Conservation (phyloP, 2,888 invertebrate species). For the Cephus runcator region DNA sequence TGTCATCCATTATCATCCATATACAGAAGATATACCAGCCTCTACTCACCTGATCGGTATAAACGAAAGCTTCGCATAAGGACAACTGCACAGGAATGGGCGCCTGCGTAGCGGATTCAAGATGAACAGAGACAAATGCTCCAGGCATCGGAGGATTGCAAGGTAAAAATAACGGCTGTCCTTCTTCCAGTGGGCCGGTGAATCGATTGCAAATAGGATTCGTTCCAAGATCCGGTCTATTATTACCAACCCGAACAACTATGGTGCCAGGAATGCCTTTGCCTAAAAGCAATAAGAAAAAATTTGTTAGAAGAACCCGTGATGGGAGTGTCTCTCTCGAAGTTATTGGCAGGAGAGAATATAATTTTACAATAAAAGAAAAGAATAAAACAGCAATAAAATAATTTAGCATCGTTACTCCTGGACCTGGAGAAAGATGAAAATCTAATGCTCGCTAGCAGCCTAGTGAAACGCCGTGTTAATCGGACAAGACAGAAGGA, state of each 20-base stretch:
- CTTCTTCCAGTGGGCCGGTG: constrained; percentile 87
- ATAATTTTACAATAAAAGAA: neutral
- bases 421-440: neutral
- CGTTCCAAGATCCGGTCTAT: constrained; percentile 89
- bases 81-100: constrained; percentile 78
- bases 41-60: constrained; percentile 79
- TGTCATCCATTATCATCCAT: neutral
- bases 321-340: neutral
- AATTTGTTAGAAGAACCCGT: neutral
- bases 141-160: constrained; percentile 96
- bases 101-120: constrained; percentile 74
- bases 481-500: neutral
- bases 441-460: neutral
- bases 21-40: neutral
- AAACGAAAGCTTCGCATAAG: constrained; percentile 93
- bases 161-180: constrained; percentile 89
- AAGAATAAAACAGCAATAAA: neutral
- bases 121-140: constrained; percentile 91
- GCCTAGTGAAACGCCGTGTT: neutral
- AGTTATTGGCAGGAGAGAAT: neutral
- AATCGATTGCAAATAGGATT: constrained; percentile 94
- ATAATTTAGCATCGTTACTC: neutral
- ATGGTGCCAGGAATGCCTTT: constrained; percentile 84
- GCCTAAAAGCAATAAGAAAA: constrained; percentile 67
- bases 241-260: constrained; percentile 91